Conservation (phyloP, 2,888 invertebrate genomes). For the Germaria angustata region DNA sequence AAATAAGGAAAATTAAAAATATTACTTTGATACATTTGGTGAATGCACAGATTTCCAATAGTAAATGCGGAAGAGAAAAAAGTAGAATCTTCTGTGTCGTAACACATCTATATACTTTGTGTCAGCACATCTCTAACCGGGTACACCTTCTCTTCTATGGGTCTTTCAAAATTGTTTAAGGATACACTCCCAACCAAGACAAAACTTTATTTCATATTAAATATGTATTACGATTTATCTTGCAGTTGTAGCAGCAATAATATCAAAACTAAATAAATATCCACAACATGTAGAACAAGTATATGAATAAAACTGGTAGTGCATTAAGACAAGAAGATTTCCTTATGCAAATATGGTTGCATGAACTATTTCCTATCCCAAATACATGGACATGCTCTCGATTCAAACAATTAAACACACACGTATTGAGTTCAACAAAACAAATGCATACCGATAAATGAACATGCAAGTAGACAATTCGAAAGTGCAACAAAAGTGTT, state of each 20-base stretch:
- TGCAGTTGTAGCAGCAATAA: slow-evolving; percentile 2
- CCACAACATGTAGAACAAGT: background rate
- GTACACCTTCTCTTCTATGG: background rate
- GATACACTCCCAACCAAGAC: background rate
- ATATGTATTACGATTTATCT: slow-evolving; percentile 28
- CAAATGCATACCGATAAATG: slow-evolving; percentile 5
- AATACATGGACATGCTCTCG: background rate
- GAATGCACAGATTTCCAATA: no score
- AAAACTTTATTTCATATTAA: slow-evolving; percentile 52
- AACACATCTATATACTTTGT: no score
- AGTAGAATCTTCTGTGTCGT: no score
- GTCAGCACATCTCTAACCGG: background rate
- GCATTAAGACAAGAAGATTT: slow-evolving; percentile 3
- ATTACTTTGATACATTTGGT: no score
- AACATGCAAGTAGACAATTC: slow-evolving; percentile 12
- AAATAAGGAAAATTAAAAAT: no score
- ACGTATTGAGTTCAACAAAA: slow-evolving; percentile 10
- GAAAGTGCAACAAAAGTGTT: background rate
- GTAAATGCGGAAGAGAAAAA: no score
- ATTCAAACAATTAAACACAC: slow-evolving; percentile 9
- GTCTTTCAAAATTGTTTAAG: background rate
- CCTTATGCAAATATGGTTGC: background rate
- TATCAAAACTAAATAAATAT: slow-evolving; percentile 16
- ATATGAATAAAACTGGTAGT: background rate
- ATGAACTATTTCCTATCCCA: background rate